Base-by-base conservation (phyloP, 2,113 vertebrate species). In the Nothoprocta pentlandii region DNA sequence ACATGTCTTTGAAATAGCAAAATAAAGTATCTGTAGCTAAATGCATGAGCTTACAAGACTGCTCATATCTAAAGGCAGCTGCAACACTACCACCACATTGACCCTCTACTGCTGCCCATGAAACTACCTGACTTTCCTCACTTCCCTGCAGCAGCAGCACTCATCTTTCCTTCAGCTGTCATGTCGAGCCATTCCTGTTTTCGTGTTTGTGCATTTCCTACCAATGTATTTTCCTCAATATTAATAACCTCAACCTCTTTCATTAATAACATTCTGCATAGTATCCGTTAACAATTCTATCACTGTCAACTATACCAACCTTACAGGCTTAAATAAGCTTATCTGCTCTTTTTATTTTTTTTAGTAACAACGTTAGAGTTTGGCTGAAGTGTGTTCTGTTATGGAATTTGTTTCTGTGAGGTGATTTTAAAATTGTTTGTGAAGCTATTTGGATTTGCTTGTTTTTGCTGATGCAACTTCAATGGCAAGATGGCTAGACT, bases 71-170 rank as follows among this genome's bases (percentile, higher is more conserved):
- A 66, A 81, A 87, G 47, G 26, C 25, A 77, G 14, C 12, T 10
- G 16, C 51, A 34, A 20, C 3, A 16, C 20, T 44, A 39, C 49
- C 56, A 12, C 34, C 36, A 26, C 21, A 26, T 2, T 0, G 0
- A 41, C 23, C 25, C 59, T 16, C 39, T 66, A 26, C 42, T 53
- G 20, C 10, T 3, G 1, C 3, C 10, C 30, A 46, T 30, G 49
- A 69, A 3, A 5, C 17, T 19, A 15, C 1, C 0, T 21, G 39
- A 17, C 28, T 62, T 44, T 42, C 10, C 67, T 34, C 36, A 41
- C 71, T 69, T 17, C 63, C 46, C 5, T 13, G 3, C 74, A 67
- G 26, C 30, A 44, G 49, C 49, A 49, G 21, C 49, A 49, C 49
- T 49, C 30, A 44, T 56, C 28, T 51, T 23, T 39, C 44, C 32